Base-by-base conservation (phyloP, 2,888 invertebrate genomes). In the Hemithea aestivaria region DNA sequence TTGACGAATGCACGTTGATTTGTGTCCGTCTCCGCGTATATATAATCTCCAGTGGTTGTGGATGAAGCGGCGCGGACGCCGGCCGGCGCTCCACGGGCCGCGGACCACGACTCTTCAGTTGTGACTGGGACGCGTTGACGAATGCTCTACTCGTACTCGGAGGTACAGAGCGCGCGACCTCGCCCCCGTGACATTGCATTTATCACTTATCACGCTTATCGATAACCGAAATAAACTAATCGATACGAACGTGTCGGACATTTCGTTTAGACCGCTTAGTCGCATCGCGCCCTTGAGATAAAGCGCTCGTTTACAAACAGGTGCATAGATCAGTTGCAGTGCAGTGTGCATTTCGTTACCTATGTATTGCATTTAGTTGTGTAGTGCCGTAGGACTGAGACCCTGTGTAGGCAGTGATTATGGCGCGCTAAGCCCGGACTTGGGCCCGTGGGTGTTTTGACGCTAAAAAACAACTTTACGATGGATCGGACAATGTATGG, bases 401-500 rank as follows among this genome's bases (percentile, higher is more conserved):
- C 67, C 46, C 40, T 41, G 74, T 68, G 85, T 85, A 68, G 87
- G 85, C 56, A 68, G 78, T 74, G 76, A 78, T 83, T 87, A 85
- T 87, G 87, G 87, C 72, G 73, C 66, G 81, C 57, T 67, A 69
- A 73, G 66, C 66, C 66, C 64, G 68, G 59, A 70, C 73, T 73
- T 51, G 77, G 62, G 62, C 58, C 61, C 59, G 84, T 83, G 83
- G 80, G 83, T 81, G 79, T 73, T 71, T 74, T 73, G 70, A 74
- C 76, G 72, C 68, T 69, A 66, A 71, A 72, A 78, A 69, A 69
- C 73, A 66, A 64, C 68, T 64, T 58, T 59, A 64, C 67, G 73
- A 85, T 96, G 95, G 95, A 96, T 90, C 91, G 95, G 73, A 93
- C 94, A 75, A 95, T 95, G 94, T 96, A 96, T 76, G 95, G 95